Base-by-base conservation (phyloP, 1,140 invertebrate species). In the Coptotermes formosanus region DNA sequence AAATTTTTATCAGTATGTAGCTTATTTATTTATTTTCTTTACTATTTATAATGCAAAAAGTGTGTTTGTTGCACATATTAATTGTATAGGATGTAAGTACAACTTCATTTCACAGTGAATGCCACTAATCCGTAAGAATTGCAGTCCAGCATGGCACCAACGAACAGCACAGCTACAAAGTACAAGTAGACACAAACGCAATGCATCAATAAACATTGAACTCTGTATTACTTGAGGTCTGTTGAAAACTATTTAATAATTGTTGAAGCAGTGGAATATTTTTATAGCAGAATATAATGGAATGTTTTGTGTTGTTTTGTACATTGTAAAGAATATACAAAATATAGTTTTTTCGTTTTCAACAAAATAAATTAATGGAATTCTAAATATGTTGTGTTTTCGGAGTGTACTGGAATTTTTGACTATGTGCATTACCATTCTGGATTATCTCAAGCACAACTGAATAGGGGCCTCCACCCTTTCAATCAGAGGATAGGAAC, bases 281-380 rank as follows among this genome's bases (percentile, higher is more conserved):
- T 75, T 75, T 75, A 75, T 75, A 75, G 25, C 9, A 30, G 30
- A 30, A 14, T 75, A n/a, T 30, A 75, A 75, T 2, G 64, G 64
- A 75, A 75, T 75, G 64, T 75, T 75, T 64, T 64, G 2, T n/a
- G 64, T 75, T 75, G 64, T 75, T 75, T 75, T 75, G 25, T 75
- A 75, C 64, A 75, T 25, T 75, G 64, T 75, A 75, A 75, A 75
- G 25, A 75, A n/a, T 75, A 75, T 75, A 55, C 14, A 9, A 55
- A 55, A 21, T 21, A 55, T 11, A 9, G n/a, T 75, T 75, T 30
- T 75, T 75, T 75, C 11, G 25, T 30, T 30, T 30, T 25, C 64
- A 75, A n/a, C 25, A 30, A 75, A 75, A 75, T 75, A 75, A 75
- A 75, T 16, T 30, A 75, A 30, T 75, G n/a, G 2, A 75, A 75